A percentile compares a stretch with the other conserved stretches of the same genome.
Conservation (phyloP, 1,140 invertebrate species). For the Hyles vespertilio region DNA sequence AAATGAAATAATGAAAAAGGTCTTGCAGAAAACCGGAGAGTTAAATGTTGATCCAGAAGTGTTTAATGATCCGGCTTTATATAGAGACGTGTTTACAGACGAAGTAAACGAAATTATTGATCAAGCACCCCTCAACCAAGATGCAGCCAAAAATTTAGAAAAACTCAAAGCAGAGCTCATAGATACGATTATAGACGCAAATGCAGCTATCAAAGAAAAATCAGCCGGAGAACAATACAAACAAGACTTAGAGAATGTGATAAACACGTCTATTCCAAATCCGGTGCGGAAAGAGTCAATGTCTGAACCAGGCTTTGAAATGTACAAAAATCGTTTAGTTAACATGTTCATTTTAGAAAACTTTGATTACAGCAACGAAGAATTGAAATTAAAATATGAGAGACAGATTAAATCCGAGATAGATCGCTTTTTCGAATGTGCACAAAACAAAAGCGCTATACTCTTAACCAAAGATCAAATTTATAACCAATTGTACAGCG, state of each 20-base stretch:
- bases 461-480: constrained; percentile 33
- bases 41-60: too few species aligned
- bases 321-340: constrained; percentile 41
- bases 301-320: constrained; percentile 38
- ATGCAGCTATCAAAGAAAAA: constrained; percentile 23
- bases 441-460: constrained; percentile 28
- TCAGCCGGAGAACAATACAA: constrained; percentile 31
- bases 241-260: constrained; percentile 34
- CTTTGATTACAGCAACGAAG: constrained; percentile 36
- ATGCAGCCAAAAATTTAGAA: neutral
- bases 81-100: too few species aligned
- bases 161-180: constrained; percentile 6
- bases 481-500: constrained; percentile 37
- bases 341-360: constrained; percentile 44
- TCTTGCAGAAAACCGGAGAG: too few species aligned
- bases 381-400: constrained; percentile 35
- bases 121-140: too few species aligned
- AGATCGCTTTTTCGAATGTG: constrained; percentile 28
- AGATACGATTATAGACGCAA: constrained; percentile 27
- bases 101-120: too few species aligned
- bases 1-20: too few species aligned
- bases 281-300: constrained; percentile 16
- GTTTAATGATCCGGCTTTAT: too few species aligned
- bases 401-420: constrained; percentile 30
- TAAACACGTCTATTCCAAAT: constrained; percentile 35